phyloP scores from a whole-genome alignment of 1,140 invertebrate genomes.

The Drosophila navojoa region DNA sequence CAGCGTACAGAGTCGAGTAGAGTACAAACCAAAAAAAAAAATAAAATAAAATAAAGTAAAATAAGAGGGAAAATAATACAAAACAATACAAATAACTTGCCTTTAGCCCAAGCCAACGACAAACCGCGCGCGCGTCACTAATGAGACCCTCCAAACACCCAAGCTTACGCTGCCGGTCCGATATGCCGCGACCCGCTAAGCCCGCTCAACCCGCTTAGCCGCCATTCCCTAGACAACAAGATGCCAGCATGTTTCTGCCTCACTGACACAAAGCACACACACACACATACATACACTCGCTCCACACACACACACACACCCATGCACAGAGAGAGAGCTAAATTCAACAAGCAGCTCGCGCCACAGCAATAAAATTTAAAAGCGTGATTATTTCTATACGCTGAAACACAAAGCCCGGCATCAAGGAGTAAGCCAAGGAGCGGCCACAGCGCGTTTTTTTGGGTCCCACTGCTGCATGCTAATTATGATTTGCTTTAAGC shows the following conservation, averaged over 20 bases:
- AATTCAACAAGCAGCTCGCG: constrained; percentile 62
- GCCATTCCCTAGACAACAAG: constrained; percentile 36
- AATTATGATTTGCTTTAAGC: constrained; percentile 71
- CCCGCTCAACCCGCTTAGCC: constrained; percentile 6
- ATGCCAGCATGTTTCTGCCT: constrained; percentile 52
- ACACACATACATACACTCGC: background rate
- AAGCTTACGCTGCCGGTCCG: constrained; percentile 17
- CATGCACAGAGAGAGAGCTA: constrained; percentile 16
- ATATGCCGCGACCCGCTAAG: constrained; percentile 20
- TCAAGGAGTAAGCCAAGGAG: constrained; percentile 17
- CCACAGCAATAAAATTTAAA: constrained; percentile 70
- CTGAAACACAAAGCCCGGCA: constrained; percentile 29
- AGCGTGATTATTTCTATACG: constrained; percentile 66
- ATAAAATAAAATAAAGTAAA: constrained; percentile 25
- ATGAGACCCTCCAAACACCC: constrained; percentile 77
- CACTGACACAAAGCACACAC: constrained; percentile 38
- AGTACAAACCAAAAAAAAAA: constrained; percentile 5
- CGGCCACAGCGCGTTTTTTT: background rate
- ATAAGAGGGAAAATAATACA: constrained; percentile 24
- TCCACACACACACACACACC: constrained; percentile 1
- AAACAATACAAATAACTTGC: constrained; percentile 47
- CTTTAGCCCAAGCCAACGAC: constrained; percentile 14
- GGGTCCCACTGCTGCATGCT: constrained; percentile 18
- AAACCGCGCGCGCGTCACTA: constrained; percentile 63
- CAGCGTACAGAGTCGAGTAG: background rate